Base-by-base conservation (phyloP, 2,797 vertebrate genomes). In the Danio kyathit region DNA sequence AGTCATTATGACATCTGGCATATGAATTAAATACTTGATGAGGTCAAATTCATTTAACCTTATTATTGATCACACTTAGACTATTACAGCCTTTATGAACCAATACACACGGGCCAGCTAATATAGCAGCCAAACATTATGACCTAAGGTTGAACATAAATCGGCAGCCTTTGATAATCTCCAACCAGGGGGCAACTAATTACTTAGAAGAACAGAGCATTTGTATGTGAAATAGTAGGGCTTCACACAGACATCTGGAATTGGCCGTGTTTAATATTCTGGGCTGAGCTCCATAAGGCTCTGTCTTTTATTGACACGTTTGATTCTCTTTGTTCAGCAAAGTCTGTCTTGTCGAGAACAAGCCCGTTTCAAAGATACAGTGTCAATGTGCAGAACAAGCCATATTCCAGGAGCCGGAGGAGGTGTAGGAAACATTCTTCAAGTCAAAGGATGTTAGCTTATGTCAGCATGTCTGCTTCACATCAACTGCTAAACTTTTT, bases 261-360 rank as follows among this genome's bases (percentile, higher is more conserved):
- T 41, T 49, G 76, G 56, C 52, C n/a, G 14, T 63, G 48, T 72
- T 72, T 63, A 72, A 72, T 54, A 60, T 54, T 72, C 77, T 44
- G 48, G 17, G 38, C 67, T 64, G 67, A 79, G 76, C 66, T 71
- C 76, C 65, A 80, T 72, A 46, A 72, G 80, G 13, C 57, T 7
- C 48, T 61, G 17, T 17, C 44, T 61, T 72, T 80, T 72, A 73
- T 73, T 71, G 77, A 71, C 46, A 63, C 38, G 5, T 57, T 60
- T 60, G 56, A 79, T 71, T 71, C 44, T 79, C 76, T 79, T 61
- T 60, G 76, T 73, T 63, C 77, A 44, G 69, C 49, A 56, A 80
- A 80, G 77, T 54, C 77, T 64, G 19, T 80, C 49, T 63, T 21
- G 69, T 64, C 13, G 7, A 44, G 59, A 56, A 64, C 67, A 72